Evolutionary conservation across 2,888 invertebrate genomes (phyloP), one percentile per base, ranked within the genome.

Genomic region (Pegoplata infirma): DNA sequence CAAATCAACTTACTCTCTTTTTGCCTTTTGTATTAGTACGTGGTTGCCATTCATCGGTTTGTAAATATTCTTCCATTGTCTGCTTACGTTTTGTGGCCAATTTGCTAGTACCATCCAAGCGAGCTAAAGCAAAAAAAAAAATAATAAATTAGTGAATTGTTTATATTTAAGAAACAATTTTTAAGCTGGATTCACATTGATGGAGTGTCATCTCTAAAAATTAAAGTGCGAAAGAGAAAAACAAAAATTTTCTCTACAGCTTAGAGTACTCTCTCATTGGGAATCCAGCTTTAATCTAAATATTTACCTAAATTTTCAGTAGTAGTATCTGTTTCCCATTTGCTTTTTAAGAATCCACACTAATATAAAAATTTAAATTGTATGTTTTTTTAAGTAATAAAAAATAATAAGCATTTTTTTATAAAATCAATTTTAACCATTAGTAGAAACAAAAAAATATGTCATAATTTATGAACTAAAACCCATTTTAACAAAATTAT

Each of bases 1-100:
- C n/a, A n/a, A 17, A 36, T 49, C 8, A 84, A 91, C 93, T 91
- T 91, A 98, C 98, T 91, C 96, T 92, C 91, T 98, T 98, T 90
- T 97, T 96, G 82, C 97, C 97, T 63, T 95, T 93, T 80, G 91
- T 91, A 71, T 92, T 90, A 56, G 88, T 89, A 53, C 80, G 82
- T 68, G 93, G 91, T 83, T 91, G 91, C 92, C 93, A 97, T 84
- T 96, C 96, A 91, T 89, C 94, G 88, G 86, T 82, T 90, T 97
- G 96, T 80, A 98, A 92, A 92, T 96, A 98, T 89, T 98, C 97
- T 88, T 97, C 96, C 93, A 98, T 95, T 74, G 97, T 95, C 1
- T 85, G 82, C 28, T 84, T 85, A 19, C 87, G 86, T 80, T 86
- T 89, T 77, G 94, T 91, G 77, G 93, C 91, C 61, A 94, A 94